Percentiles rank a stretch among this genome's conserved stretches.
Evolutionary conservation across 2,888 invertebrate genomes (phyloP).

Genomic region (Drosophila ustulata): DNA sequence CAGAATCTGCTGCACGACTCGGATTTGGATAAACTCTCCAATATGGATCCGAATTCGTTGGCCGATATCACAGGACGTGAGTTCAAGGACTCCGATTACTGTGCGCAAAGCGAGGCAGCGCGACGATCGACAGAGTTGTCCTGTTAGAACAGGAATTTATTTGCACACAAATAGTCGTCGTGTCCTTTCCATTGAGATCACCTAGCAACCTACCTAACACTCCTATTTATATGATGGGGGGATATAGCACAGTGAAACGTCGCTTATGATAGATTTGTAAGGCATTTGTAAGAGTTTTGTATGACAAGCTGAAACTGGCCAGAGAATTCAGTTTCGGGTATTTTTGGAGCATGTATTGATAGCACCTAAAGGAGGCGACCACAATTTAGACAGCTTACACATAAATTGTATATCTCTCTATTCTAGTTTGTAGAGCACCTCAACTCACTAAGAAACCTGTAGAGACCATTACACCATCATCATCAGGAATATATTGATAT

Average conservation of each 20-base stretch:
- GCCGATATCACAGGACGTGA: conserved; percentile 89
- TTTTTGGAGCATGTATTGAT: conserved; percentile 74
- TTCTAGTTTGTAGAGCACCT: conserved; percentile 51
- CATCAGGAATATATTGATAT: conserved; percentile 25
- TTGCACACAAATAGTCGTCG: conserved; percentile 7
- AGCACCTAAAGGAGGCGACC: conserved; percentile 49
- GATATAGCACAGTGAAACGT: conserved; percentile 56
- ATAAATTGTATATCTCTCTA: conserved; percentile 17
- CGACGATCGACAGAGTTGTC: conserved; percentile 92
- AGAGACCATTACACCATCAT: not conserved
- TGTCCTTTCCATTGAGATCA: conserved; percentile 19
- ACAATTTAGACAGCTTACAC: conserved; percentile 25
- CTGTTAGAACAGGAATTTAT: conserved; percentile 82
- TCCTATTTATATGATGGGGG: conserved; percentile 11
- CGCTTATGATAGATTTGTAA: conserved; percentile 74
- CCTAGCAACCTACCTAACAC: conserved; percentile 40
- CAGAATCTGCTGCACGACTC: conserved; percentile 93
- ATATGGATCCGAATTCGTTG: conserved; percentile 95
- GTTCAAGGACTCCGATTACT: conserved; percentile 87
- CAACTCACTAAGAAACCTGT: not conserved
- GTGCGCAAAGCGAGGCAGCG: conserved; percentile 91
- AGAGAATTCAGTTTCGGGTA: conserved; percentile 44
- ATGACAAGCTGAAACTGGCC: conserved; percentile 38
- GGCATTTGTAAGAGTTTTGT: conserved; percentile 74
- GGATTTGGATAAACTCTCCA: conserved; percentile 92